Percentiles rank a stretch among this genome's conserved stretches.
Evolutionary conservation across 1,140 invertebrate genomes (phyloP).

Genomic region (Trachymyrmex cornetzi): DNA sequence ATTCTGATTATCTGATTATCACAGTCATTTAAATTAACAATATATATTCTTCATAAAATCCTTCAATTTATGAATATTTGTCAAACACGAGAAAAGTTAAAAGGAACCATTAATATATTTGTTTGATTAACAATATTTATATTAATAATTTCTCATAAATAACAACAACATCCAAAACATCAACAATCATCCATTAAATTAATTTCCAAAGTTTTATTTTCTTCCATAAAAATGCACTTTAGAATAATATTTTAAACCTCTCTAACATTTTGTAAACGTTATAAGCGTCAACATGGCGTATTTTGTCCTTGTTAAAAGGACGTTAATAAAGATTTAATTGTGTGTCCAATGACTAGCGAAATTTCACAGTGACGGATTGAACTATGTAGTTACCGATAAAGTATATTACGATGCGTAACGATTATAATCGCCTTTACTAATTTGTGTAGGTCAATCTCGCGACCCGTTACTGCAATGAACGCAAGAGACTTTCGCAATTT

Average conservation of each 20-base stretch:
- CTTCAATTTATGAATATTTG: not conserved
- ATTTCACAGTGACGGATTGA: not conserved
- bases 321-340: not conserved
- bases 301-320: not conserved
- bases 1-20: not conserved
- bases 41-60: not conserved
- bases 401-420: not conserved
- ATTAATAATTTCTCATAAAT: not conserved
- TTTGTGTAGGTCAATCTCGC: not conserved
- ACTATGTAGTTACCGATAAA: conserved; percentile 22
- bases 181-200: not conserved
- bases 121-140: not conserved
- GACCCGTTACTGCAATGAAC: not conserved
- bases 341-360: not conserved
- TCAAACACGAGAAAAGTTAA: not conserved
- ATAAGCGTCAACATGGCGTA: not conserved
- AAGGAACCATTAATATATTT: not conserved
- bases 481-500: conserved; percentile 17
- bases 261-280: not conserved
- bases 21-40: not conserved
- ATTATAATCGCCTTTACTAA: conserved; percentile 15
- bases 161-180: not conserved
- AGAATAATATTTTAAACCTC: not conserved
- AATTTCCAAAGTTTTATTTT: not conserved
- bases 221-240: not conserved